phyloP scores from a whole-genome alignment of 2,797 vertebrate species.

The Stomatorhinus walkeri region DNA sequence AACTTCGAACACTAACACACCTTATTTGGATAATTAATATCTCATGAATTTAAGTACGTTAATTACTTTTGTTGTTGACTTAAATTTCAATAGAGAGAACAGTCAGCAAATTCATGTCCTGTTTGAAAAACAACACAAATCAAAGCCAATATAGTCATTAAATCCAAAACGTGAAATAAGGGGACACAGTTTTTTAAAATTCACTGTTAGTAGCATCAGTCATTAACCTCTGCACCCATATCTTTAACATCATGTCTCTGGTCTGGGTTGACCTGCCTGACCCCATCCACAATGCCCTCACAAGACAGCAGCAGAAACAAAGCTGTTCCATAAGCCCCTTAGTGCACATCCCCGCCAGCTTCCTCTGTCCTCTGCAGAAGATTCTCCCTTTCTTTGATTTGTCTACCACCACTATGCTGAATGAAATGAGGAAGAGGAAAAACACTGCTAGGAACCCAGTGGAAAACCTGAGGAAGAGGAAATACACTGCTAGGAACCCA shows the following conservation, averaged over 20 bases:
- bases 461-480: too few species aligned
- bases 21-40: neutral
- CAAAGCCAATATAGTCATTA: neutral
- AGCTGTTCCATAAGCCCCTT: neutral
- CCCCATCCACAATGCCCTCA: neutral
- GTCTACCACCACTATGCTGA: neutral
- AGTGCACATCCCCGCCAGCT: neutral
- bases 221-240: neutral
- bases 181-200: neutral
- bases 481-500: too few species aligned
- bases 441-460: too few species aligned
- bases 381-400: neutral
- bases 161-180: neutral
- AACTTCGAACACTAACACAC: neutral
- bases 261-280: neutral
- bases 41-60: neutral
- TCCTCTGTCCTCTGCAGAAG: neutral
- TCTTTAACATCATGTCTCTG: neutral
- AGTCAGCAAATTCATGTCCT: neutral
- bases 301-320: neutral
- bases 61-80: neutral
- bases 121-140: neutral
- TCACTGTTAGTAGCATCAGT: neutral
- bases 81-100: neutral
- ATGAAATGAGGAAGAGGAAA: too few species aligned